A percentile compares a stretch with the other conserved stretches of the same genome.
phyloP scores from a whole-genome alignment of 2,888 invertebrate genomes.

The Spatulosminthurus flaviceps region DNA sequence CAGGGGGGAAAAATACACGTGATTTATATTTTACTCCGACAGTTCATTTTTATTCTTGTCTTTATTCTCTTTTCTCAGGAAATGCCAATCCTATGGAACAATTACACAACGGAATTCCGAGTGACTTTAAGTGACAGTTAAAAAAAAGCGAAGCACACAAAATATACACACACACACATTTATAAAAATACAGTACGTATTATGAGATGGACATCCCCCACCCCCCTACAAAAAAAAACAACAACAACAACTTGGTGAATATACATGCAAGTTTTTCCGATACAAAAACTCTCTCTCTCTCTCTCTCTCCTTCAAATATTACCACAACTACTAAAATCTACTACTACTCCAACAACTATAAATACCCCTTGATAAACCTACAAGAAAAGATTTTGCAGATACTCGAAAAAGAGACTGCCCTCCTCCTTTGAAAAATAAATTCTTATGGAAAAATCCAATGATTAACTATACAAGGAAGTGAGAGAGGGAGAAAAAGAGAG shows the following conservation, averaged over 20 bases:
- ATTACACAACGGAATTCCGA: slow-evolving; percentile 43
- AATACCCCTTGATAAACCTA: not conserved
- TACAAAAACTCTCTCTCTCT: slow-evolving; percentile 11
- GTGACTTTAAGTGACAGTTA: slow-evolving; percentile 46
- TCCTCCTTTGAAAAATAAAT: no score
- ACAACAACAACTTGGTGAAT: slow-evolving; percentile 19
- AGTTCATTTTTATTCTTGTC: slow-evolving; percentile 26
- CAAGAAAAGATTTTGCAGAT: not conserved
- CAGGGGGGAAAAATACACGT: no score
- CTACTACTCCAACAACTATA: not conserved
- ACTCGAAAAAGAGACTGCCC: slow-evolving; percentile 8
- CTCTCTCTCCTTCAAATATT: slow-evolving; percentile 5
- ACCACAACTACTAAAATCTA: not conserved
- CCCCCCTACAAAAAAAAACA: no score
- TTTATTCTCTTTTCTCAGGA: slow-evolving; percentile 35
- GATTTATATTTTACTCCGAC: not conserved
- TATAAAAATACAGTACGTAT: slow-evolving; percentile 40
- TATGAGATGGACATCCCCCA: slow-evolving; percentile 45
- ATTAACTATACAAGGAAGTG: slow-evolving; percentile 5
- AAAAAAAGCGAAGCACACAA: slow-evolving; percentile 38
- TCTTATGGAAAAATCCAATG: not conserved
- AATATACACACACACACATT: no score
- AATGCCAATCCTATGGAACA: slow-evolving; percentile 40
- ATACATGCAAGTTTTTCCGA: not conserved
- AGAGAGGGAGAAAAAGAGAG: slow-evolving; percentile 2